Evolutionary conservation across 2,113 vertebrate species (phyloP), one percentile per base, ranked within the genome.

Genomic region (Fulmarus glacialis): DNA sequence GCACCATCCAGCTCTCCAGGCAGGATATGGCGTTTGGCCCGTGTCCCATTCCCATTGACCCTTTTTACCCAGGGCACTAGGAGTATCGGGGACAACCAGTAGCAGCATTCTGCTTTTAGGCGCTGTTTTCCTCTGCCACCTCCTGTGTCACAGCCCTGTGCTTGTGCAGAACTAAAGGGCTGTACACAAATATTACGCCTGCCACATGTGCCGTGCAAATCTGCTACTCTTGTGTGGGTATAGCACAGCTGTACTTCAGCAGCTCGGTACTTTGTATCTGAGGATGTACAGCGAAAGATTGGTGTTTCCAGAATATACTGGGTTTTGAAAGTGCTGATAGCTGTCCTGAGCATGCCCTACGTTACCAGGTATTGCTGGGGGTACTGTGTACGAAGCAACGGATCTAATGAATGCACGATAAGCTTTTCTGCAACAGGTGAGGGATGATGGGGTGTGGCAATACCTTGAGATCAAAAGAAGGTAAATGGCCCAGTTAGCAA

Each of bases 301-400:
- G 16, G 15, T n/a, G 36, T 48, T 95, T 52, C 67, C 80, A 58
- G 34, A 22, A 50, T 7, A 8, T 43, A 7, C 32, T 29, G 32
- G 26, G 29, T 80, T 72, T 60, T 56, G 30, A 56, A 86, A 72
- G 23, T 12, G 71, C 86, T 83, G 36, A 40, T 23, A 68, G n/a
- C 23, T 34, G 21, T 27, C 34, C 45, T 72, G 20, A 73, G 67
- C 48, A 22, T 20, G 8, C 3, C 30, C 12, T 22, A 15, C 3
- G 7, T 59, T 16, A 63, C 4, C 38, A 55, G 15, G 21, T 15
- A 34, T 36, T 70, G 45, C 4, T 1, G 24, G 19, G 24, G 27
- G 11, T 18, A 6, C 18, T 7, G n/a, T 30, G 40, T 6, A 2
- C 12, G 40, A 58, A 83, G 62, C 0, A 0, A 26, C 0, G 0